Evolutionary conservation across 2,888 invertebrate genomes (phyloP).

Genomic region (Drosophila borborema): DNA sequence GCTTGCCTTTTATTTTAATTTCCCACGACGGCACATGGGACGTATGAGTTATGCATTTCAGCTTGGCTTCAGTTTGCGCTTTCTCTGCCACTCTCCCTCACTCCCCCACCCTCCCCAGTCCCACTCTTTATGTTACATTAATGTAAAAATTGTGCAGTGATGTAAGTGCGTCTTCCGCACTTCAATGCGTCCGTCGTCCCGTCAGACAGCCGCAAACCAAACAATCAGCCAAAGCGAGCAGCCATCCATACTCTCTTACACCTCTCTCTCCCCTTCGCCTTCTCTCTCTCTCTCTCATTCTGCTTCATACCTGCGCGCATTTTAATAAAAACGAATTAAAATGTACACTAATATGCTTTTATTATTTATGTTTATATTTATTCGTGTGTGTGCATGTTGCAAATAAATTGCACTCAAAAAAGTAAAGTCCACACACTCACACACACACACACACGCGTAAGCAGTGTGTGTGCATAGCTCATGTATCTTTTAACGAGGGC

Average conservation of each 20-base stretch:
- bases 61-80: constrained; percentile 3
- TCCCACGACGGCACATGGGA: constrained; percentile 67
- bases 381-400: constrained; percentile 51
- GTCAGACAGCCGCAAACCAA: constrained; percentile 54
- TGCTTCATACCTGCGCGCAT: constrained; percentile 50
- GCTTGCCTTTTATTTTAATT: constrained; percentile 71
- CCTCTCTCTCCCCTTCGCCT: not conserved
- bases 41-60: constrained; percentile 43
- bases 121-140: constrained; percentile 59
- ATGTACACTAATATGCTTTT: constrained; percentile 76
- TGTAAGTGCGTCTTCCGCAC: constrained; percentile 78
- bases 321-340: constrained; percentile 77
- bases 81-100: not conserved
- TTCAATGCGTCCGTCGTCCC: constrained; percentile 45
- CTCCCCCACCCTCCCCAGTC: constrained; percentile 3
- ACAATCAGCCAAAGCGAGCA: constrained; percentile 31
- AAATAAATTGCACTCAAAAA: constrained; percentile 74
- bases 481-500: constrained; percentile 11
- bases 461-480: not conserved
- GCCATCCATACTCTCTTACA: not conserved
- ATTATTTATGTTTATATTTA: constrained; percentile 72
- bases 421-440: constrained; percentile 26
- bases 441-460: not conserved
- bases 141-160: constrained; percentile 79
- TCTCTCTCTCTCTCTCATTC: not conserved